phyloP scores from a whole-genome alignment of 2,888 invertebrate genomes.

The Hirtodrosophila alboralis region DNA sequence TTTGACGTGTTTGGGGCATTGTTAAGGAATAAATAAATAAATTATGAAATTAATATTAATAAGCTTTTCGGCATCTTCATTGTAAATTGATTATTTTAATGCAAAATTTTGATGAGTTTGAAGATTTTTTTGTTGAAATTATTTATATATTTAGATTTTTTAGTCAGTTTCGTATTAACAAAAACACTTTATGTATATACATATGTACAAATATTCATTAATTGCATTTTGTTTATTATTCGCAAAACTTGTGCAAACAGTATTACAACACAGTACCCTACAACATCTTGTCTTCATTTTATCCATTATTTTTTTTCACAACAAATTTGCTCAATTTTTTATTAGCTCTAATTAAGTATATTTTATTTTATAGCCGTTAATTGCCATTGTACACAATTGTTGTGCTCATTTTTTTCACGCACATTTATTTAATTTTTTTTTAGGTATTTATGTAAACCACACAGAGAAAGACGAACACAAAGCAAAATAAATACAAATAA shows the following conservation, averaged over 20 bases:
- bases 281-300: conserved; percentile 29
- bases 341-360: conserved; percentile 39
- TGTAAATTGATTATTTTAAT: conserved; percentile 5
- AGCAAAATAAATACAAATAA: conserved; percentile 25
- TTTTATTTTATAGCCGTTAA: conserved; percentile 49
- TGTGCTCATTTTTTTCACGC: conserved; percentile 22
- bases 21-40: conserved; percentile 17
- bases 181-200: no score
- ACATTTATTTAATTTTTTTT: conserved; percentile 15
- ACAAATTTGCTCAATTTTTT: conserved; percentile 47
- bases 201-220: no score
- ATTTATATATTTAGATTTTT: not conserved
- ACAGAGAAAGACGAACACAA: conserved; percentile 7
- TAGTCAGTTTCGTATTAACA: no score
- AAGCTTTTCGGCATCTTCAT: not conserved
- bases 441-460: conserved; percentile 20
- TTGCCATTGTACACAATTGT: conserved; percentile 35
- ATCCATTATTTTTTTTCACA: conserved; percentile 16
- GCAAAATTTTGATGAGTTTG: conserved; percentile 1
- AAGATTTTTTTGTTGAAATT: not conserved
- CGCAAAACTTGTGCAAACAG: conserved; percentile 28
- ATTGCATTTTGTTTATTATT: conserved; percentile 11
- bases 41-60: not conserved
- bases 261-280: conserved; percentile 27
- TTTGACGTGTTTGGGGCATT: conserved; percentile 1